phyloP scores from a whole-genome alignment of 2,797 vertebrate genomes.

The Euthynnus affinis region DNA sequence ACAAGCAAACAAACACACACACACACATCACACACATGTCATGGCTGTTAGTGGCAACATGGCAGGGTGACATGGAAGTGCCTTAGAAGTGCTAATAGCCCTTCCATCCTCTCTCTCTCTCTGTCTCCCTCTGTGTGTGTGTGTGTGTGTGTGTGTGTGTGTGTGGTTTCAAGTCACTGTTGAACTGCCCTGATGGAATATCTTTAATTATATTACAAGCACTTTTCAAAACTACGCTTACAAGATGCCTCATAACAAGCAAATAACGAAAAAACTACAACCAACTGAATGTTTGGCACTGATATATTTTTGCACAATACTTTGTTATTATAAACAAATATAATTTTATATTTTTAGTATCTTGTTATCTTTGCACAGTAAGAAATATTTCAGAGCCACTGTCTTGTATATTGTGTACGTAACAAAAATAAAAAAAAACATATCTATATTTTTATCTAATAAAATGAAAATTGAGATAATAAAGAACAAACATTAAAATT shows the following conservation, averaged over 20 bases:
- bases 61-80: slow-evolving; percentile 54
- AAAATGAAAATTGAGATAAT: not conserved
- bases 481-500: not conserved
- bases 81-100: slow-evolving; percentile 82
- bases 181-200: not conserved
- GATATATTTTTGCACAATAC: too few relatives aligned
- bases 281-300: too few relatives aligned
- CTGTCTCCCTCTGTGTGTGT: not conserved
- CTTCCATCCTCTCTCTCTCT: slow-evolving; percentile 12
- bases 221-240: not conserved
- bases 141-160: slow-evolving; percentile 15
- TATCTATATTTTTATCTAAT: too few relatives aligned
- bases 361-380: too few relatives aligned
- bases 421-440: too few relatives aligned
- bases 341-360: too few relatives aligned
- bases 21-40: slow-evolving; percentile 25
- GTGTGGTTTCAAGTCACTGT: slow-evolving; percentile 16
- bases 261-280: not conserved
- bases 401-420: too few relatives aligned
- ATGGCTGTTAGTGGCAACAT: slow-evolving; percentile 46
- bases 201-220: slow-evolving; percentile 27
- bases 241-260: not conserved
- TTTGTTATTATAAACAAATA: too few relatives aligned
- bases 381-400: too few relatives aligned
- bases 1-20: slow-evolving; percentile 28